Conservation (phyloP, 2,797 vertebrate species). For the Aulostomus chinensis region DNA sequence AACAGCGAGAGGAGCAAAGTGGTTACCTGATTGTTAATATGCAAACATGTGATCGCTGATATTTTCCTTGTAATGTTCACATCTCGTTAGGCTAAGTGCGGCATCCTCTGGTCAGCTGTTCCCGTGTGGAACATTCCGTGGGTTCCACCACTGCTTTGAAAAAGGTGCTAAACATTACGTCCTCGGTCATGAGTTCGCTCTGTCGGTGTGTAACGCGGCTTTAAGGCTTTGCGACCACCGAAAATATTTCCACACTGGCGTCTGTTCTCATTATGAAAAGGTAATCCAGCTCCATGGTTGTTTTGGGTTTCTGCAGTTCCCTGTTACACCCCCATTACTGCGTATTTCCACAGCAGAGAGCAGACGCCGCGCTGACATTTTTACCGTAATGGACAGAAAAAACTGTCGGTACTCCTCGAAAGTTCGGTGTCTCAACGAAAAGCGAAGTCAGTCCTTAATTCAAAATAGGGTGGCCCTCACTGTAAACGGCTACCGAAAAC, state of each 20-base stretch:
- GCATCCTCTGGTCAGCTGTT: constrained; percentile 79
- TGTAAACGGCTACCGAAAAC: too few relatives aligned
- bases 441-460: too few relatives aligned
- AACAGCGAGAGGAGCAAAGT: constrained; percentile 26
- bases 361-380: constrained; percentile 62
- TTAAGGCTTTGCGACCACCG: neutral
- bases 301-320: constrained; percentile 49
- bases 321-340: constrained; percentile 70
- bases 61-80: constrained; percentile 75
- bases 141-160: constrained; percentile 77
- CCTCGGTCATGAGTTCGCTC: neutral
- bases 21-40: constrained; percentile 84
- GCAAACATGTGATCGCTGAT: constrained; percentile 75
- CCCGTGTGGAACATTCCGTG: constrained; percentile 83
- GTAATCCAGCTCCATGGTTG: constrained; percentile 27
- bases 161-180: constrained; percentile 62
- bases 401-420: constrained; percentile 22
- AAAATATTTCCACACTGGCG: neutral
- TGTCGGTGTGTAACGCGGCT: neutral
- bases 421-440: constrained; percentile 43
- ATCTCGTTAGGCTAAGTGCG: constrained; percentile 81
- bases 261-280: constrained; percentile 7
- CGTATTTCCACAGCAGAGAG: constrained; percentile 59
- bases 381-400: constrained; percentile 79
- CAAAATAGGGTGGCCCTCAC: too few relatives aligned